Conservation (phyloP, 2,113 vertebrate species). For the Pagrus major region DNA sequence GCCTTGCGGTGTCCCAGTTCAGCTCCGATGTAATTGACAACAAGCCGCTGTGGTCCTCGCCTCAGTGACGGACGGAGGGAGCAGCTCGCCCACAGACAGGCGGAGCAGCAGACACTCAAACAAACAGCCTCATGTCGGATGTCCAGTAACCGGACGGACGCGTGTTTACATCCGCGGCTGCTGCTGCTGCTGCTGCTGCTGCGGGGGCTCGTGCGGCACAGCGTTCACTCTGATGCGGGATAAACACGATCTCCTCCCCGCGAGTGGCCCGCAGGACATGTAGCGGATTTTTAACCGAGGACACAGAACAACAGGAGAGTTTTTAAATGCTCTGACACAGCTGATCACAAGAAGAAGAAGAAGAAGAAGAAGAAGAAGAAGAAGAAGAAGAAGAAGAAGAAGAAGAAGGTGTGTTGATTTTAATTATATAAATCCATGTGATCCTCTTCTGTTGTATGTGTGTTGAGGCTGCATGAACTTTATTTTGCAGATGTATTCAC, state of each 20-base stretch:
- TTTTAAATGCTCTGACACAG: neutral
- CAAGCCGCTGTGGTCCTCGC: constrained; percentile 8
- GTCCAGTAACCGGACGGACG: constrained; percentile 51
- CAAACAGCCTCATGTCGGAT: constrained; percentile 58
- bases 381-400: no score
- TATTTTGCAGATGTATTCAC: constrained; percentile 6
- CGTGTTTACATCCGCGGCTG: constrained; percentile 59
- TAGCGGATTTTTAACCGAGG: constrained; percentile 23
- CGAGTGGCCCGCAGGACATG: constrained; percentile 23
- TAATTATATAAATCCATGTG: no score
- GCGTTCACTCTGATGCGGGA: constrained; percentile 25
- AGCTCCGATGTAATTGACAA: constrained; percentile 67
- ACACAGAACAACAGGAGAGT: neutral
- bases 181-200: no score
- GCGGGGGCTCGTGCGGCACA: constrained; percentile 29
- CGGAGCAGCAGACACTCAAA: constrained; percentile 19
- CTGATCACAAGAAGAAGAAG: no score
- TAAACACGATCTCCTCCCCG: constrained; percentile 3
- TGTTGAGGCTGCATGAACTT: constrained; percentile 48
- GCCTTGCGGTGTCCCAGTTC: constrained; percentile 83
- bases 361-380: no score
- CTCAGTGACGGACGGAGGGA: constrained; percentile 1
- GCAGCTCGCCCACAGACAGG: neutral
- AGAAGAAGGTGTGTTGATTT: constrained; percentile 59
- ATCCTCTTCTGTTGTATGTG: neutral